Evolutionary conservation across 1,140 invertebrate genomes (phyloP).

Genomic region (Magallana gigas): DNA sequence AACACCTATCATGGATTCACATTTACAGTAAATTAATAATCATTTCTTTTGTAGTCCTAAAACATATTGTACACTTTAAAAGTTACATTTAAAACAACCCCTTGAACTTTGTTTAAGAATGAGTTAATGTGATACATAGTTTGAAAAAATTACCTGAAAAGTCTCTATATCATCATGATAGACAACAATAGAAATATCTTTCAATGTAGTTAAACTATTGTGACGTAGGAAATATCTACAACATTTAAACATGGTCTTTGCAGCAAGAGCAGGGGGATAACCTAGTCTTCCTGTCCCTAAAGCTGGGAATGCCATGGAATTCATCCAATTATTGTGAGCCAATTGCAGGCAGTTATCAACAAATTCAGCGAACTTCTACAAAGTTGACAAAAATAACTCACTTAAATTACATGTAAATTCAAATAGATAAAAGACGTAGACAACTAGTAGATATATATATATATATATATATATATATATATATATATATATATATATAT

Average conservation of each 20-base stretch:
- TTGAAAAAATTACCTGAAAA: constrained; percentile 46
- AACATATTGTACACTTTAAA: too few species aligned
- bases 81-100: too few species aligned
- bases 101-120: too few species aligned
- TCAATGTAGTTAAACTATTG: constrained; percentile 41
- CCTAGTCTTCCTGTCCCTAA: constrained; percentile 64
- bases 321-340: constrained; percentile 39
- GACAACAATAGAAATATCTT: constrained; percentile 61
- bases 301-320: constrained; percentile 63
- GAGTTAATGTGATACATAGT: neutral
- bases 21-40: too few species aligned
- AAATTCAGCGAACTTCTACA: constrained; percentile 39
- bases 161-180: constrained; percentile 56
- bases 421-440: too few species aligned
- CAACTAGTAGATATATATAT: too few species aligned
- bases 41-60: too few species aligned
- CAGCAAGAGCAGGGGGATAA: constrained; percentile 60
- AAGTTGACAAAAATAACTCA: neutral
- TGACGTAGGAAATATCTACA: constrained; percentile 42
- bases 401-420: too few species aligned
- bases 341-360: constrained; percentile 40
- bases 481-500: too few species aligned
- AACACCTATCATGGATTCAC: too few species aligned
- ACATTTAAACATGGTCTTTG: constrained; percentile 59
- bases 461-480: too few species aligned